A percentile compares a stretch with the other conserved stretches of the same genome.
Evolutionary conservation across 2,113 vertebrate genomes (phyloP).

Genomic region (Miniopterus natalensis): DNA sequence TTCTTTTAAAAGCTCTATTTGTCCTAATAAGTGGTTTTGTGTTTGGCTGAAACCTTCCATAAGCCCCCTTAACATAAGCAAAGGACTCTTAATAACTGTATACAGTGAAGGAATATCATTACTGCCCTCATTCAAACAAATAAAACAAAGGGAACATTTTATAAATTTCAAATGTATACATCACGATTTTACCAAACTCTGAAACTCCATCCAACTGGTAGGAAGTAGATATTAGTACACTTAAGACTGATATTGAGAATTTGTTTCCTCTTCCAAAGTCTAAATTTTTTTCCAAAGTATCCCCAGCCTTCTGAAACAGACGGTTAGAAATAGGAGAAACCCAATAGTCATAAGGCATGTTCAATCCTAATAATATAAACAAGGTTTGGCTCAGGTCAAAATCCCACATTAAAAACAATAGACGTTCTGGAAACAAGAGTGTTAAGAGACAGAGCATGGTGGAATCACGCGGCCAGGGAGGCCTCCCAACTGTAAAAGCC

Average conservation of each 20-base stretch:
- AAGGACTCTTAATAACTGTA: constrained; percentile 88
- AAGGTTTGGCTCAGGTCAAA: constrained; percentile 61
- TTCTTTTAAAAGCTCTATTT: constrained; percentile 88
- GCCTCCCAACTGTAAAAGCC: not conserved
- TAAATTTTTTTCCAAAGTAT: not conserved
- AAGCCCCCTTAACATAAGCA: constrained; percentile 87
- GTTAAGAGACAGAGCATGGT: constrained; percentile 53
- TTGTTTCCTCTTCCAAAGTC: constrained; percentile 46
- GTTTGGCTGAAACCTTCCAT: constrained; percentile 87
- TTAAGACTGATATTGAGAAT: constrained; percentile 55
- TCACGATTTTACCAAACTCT: constrained; percentile 51
- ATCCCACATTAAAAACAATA: constrained; percentile 70
- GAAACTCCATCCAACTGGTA: constrained; percentile 72
- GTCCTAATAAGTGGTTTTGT: constrained; percentile 89
- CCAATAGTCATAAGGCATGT: constrained; percentile 5
- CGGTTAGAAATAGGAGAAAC: constrained; percentile 60
- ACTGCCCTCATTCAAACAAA: constrained; percentile 84
- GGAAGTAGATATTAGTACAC: constrained; percentile 63
- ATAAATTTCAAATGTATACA: constrained; percentile 72
- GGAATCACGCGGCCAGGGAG: not conserved
- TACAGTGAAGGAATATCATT: constrained; percentile 85
- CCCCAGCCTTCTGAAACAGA: constrained; percentile 51
- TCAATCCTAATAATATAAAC: constrained; percentile 66
- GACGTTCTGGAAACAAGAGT: constrained; percentile 57
- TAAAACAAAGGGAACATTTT: constrained; percentile 80